These are phyloP conservation scores for Sinopyrophorus schimmeli DNA, from an alignment of 2,888 invertebrate species.

Conservation along the genomic window DNA sequence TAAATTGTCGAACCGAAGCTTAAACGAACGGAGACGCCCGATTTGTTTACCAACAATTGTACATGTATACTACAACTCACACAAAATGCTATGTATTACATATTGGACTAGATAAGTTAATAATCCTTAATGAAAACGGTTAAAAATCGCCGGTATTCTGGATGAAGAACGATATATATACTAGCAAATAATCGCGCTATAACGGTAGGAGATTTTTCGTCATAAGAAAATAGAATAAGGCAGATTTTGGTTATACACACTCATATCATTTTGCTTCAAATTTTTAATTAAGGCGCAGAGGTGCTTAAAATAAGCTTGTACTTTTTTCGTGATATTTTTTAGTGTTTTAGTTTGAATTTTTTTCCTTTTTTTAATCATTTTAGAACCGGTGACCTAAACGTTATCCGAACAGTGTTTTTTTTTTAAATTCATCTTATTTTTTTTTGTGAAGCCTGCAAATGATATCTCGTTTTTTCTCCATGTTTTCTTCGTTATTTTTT, in stretches of 20 bases:
- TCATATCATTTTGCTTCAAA: constrained; percentile 59
- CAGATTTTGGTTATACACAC: constrained; percentile 69
- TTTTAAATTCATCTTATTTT: too few relatives aligned
- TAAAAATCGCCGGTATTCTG: constrained; percentile 57
- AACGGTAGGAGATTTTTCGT: constrained; percentile 60
- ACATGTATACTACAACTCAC: constrained; percentile 62
- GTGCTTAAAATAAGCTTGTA: constrained; percentile 75
- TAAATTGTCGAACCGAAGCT: constrained; percentile 41
- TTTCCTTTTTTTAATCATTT: too few relatives aligned
- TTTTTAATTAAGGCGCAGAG: constrained; percentile 72
- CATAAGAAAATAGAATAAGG: constrained; percentile 70
- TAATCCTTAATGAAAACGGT: constrained; percentile 54
- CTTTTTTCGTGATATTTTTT: constrained; percentile 67
- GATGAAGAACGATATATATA: constrained; percentile 56
- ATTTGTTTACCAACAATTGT: constrained; percentile 59
- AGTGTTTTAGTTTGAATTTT: constrained; percentile 48
- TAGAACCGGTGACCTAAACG: constrained; percentile 64
- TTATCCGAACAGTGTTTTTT: constrained; percentile 55
- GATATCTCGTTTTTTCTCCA: too few relatives aligned
- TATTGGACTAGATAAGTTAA: constrained; percentile 58
- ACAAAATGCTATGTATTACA: constrained; percentile 60
- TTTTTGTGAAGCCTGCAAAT: constrained; percentile 51
- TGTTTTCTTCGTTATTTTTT: too few relatives aligned
- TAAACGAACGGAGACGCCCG: constrained; percentile 54
- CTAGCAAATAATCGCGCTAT: constrained; percentile 58